Evolutionary conservation across 2,888 invertebrate species (phyloP).

Genomic region (Busseola fusca): DNA sequence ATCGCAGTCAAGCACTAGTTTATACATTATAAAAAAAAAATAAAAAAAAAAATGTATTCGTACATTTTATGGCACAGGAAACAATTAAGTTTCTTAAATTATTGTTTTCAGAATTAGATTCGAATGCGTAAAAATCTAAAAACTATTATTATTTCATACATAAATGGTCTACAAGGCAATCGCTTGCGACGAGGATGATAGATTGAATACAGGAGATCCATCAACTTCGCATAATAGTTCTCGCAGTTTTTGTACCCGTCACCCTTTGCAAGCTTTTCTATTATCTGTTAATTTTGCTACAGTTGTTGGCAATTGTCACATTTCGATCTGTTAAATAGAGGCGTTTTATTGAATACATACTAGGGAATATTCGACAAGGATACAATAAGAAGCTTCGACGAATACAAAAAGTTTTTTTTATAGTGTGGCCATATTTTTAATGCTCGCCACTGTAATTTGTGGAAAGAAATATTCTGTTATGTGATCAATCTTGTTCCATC

Average conservation of each 20-base stretch:
- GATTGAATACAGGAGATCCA: slow-evolving; percentile 65
- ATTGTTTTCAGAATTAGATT: neutral
- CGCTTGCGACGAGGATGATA: slow-evolving; percentile 56
- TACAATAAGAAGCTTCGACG: neutral
- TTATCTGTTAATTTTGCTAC: slow-evolving; percentile 23
- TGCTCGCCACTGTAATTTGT: slow-evolving; percentile 30
- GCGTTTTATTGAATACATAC: slow-evolving; percentile 26
- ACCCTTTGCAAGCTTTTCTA: slow-evolving; percentile 27
- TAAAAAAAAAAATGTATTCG: no score
- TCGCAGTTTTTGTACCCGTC: slow-evolving; percentile 59
- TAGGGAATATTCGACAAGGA: neutral
- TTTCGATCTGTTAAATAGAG: slow-evolving; percentile 8
- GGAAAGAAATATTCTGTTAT: neutral
- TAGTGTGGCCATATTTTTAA: neutral
- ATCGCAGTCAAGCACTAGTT: no score
- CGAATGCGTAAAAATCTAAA: neutral
- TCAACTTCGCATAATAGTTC: slow-evolving; percentile 64
- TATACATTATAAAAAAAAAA: no score
- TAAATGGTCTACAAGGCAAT: slow-evolving; percentile 25
- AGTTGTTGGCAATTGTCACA: slow-evolving; percentile 33
- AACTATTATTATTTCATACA: neutral
- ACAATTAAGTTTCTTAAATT: neutral
- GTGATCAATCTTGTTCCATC: neutral
- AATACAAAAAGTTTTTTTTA: slow-evolving; percentile 3
- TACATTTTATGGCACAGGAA: neutral